Conservation (phyloP, 2,113 vertebrate species). For the Xenotilapia caudafasciata region DNA sequence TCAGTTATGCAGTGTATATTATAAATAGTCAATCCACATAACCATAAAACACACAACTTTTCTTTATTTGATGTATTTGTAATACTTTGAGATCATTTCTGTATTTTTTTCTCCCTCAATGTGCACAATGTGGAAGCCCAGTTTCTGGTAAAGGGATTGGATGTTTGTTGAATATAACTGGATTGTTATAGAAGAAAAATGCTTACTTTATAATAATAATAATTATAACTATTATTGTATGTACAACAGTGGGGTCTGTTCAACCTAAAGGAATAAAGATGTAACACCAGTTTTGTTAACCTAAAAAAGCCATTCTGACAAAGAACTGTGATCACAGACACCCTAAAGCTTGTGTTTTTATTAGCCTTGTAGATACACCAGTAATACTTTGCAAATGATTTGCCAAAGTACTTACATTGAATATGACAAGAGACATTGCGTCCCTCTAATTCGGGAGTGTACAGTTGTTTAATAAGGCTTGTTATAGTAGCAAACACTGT, state of each 20-base stretch:
- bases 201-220: neutral
- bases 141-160: neutral
- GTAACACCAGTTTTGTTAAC: neutral
- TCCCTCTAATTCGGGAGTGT: constrained; percentile 45
- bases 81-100: neutral
- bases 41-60: neutral
- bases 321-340: neutral
- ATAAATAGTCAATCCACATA: neutral
- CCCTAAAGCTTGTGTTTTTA: constrained; percentile 55
- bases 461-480: constrained; percentile 9
- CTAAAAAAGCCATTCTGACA: neutral
- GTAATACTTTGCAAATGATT: constrained; percentile 41
- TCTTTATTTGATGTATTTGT: neutral
- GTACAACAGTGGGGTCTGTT: neutral
- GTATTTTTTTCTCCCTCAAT: neutral
- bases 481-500: constrained; percentile 28
- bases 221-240: neutral
- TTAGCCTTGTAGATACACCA: constrained; percentile 55
- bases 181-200: neutral
- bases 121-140: neutral
- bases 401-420: constrained; percentile 59
- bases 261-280: neutral
- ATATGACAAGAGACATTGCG: constrained; percentile 2
- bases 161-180: neutral
- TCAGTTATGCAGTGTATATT: neutral